Evolutionary conservation across 2,888 invertebrate species (phyloP).

Genomic region (Drosophila phalerata): DNA sequence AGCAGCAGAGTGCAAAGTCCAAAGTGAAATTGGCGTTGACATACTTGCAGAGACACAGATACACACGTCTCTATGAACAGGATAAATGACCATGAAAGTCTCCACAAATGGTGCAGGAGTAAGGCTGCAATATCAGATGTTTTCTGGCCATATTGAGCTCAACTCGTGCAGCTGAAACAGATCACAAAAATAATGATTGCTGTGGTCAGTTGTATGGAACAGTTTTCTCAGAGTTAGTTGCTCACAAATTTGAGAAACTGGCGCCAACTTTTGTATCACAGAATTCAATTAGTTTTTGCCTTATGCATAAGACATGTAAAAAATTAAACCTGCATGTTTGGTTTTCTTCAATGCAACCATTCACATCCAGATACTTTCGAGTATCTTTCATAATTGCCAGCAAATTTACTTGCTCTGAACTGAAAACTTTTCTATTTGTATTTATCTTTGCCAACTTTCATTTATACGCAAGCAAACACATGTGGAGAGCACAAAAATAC

Average conservation of each 20-base stretch:
- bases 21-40: conserved; percentile 64
- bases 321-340: conserved; percentile 1
- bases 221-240: conserved; percentile 5
- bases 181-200: conserved; percentile 16
- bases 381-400: conserved; percentile 19
- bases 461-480: conserved; percentile 35
- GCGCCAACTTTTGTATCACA: conserved; percentile 41
- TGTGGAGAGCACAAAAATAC: conserved; percentile 14
- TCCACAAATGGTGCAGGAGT: conserved; percentile 28
- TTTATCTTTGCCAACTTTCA: conserved; percentile 67
- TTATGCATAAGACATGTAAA: conserved; percentile 67
- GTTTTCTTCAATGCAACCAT: conserved; percentile 5
- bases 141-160: conserved; percentile 60
- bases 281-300: conserved; percentile 76
- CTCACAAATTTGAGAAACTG: conserved; percentile 19
- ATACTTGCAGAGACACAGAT: conserved; percentile 18
- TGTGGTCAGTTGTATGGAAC: conserved; percentile 19
- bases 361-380: not conserved
- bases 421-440: conserved; percentile 62
- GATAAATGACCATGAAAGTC: conserved; percentile 57
- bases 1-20: conserved; percentile 39
- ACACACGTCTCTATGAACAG: conserved; percentile 16
- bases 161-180: conserved; percentile 10
- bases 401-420: conserved; percentile 16
- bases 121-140: conserved; percentile 52